Base-by-base conservation (phyloP, 2,797 vertebrate genomes). In the Falco columbarius region DNA sequence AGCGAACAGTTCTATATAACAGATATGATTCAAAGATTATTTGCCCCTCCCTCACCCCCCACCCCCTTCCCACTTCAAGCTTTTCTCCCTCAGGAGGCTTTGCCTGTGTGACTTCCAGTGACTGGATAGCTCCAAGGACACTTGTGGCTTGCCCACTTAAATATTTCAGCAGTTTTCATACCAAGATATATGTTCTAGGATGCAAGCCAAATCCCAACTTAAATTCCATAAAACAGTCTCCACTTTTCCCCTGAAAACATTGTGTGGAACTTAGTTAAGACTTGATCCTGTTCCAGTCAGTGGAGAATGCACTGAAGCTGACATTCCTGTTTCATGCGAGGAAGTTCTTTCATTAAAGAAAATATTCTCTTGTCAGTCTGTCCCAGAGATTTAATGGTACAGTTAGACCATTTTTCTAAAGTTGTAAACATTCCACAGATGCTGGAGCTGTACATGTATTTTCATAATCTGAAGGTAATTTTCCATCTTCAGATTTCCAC, bases 161-260 rank as follows among this genome's bases (percentile, higher is more conserved):
- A 93, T 46, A 73, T 94, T 96, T 81, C 83, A 29, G 87, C 96
- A 94, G 94, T 88, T 93, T 94, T 93, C 94, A 72, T 94, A 95
- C 90, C 93, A 86, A 95, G 94, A 86, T 96, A n/a, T 92, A 94
- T 95, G 96, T 95, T 95, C 96, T 95, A 95, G 95, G 93, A 93
- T 70, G 83, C 90, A 34, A 88, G 97, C 96, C 96, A 97, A 96
- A 90, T 91, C 95, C 91, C 8, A 2, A 63, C 94, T 92, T 89
- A 74, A 93, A 94, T 95, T 97, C 94, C 91, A 76, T 92, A 84
- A 96, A 86, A 76, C 93, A 85, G 95, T 95, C 93, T 95, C 94
- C 73, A 55, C 83, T 96, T 96, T 96, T 79, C 86, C 90, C 82
- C 91, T 81, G 91, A 96, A 97, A 96, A 95, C 94, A 90, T 85